These are phyloP conservation scores for Ageneiosus marmoratus DNA, from an alignment of 2,113 vertebrate species.

Conservation along the genomic window DNA sequence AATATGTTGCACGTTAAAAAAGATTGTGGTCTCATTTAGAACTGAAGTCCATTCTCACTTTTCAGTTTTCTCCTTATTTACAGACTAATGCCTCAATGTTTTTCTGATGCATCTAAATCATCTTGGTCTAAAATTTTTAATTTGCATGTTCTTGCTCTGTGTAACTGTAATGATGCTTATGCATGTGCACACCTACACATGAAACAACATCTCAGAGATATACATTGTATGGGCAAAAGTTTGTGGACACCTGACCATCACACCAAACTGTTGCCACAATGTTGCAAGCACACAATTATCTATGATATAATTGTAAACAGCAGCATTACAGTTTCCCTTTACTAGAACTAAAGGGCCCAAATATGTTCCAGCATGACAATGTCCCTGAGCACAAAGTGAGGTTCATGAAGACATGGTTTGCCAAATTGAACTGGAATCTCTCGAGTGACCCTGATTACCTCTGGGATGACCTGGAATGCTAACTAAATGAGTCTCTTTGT, in stretches of 20 bases:
- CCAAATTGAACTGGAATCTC: neutral
- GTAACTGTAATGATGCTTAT: neutral
- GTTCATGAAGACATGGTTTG: neutral
- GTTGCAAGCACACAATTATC: neutral
- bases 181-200: neutral
- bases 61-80: neutral
- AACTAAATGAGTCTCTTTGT: neutral
- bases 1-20: neutral
- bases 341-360: no score
- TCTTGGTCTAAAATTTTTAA: neutral
- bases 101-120: neutral
- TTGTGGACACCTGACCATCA: neutral
- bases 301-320: no score
- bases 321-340: neutral
- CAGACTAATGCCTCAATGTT: neutral
- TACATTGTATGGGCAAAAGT: neutral
- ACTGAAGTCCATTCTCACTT: neutral
- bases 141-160: neutral
- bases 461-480: neutral
- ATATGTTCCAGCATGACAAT: neutral
- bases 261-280: neutral
- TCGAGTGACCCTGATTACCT: neutral
- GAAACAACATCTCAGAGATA: neutral
- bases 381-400: neutral
- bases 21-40: neutral